Evolutionary conservation across 2,797 vertebrate species (phyloP).

Genomic region (Cryptoprocta ferox): DNA sequence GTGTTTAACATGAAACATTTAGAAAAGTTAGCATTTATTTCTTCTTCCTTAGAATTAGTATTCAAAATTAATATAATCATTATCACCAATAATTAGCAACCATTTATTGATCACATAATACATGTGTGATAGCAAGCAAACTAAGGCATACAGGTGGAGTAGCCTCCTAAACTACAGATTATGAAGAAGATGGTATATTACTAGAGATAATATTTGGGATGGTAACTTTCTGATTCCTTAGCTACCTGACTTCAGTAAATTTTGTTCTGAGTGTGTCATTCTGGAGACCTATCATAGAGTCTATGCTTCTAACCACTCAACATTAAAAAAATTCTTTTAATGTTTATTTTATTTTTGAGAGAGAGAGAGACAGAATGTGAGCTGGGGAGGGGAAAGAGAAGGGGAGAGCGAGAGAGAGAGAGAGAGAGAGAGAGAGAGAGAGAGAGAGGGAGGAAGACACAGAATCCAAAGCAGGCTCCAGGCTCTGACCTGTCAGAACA

Average conservation of each 20-base stretch:
- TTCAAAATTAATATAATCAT: neutral
- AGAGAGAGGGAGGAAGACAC: too few relatives aligned
- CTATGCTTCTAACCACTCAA: neutral
- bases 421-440: too few relatives aligned
- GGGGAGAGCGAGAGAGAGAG: too few relatives aligned
- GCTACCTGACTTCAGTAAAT: too few relatives aligned
- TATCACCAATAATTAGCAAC: neutral
- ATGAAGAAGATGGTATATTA: too few relatives aligned
- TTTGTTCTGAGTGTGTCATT: neutral
- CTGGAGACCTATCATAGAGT: neutral
- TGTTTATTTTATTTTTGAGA: too few relatives aligned
- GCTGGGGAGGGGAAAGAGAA: too few relatives aligned
- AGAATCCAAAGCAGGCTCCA: too few relatives aligned
- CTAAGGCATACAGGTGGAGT: neutral
- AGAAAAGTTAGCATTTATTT: neutral
- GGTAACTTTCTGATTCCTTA: neutral
- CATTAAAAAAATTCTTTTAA: too few relatives aligned
- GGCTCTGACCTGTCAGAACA: too few relatives aligned
- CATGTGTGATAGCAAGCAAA: neutral
- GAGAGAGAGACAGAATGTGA: too few relatives aligned
- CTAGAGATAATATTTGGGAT: neutral
- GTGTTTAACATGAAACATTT: neutral
- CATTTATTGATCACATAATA: neutral
- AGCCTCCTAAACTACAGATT: neutral
- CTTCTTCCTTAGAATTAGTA: too few relatives aligned